Conservation (phyloP, 2,113 vertebrate species). For the Polyodon spathula region DNA sequence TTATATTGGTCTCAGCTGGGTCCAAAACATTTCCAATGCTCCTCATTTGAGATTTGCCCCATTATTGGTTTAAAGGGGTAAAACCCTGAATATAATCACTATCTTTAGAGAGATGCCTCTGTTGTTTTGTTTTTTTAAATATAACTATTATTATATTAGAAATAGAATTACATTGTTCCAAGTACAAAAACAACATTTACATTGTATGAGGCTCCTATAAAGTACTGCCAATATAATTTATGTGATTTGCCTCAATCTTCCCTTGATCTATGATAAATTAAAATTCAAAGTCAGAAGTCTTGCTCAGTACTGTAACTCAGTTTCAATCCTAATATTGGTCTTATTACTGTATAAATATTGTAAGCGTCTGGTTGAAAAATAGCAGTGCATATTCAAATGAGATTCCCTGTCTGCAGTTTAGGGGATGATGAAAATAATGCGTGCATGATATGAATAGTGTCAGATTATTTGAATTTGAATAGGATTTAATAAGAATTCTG, state of each 20-base stretch:
- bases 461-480: slow-evolving; percentile 19
- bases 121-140: too few relatives aligned
- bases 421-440: slow-evolving; percentile 21
- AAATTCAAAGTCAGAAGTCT: slow-evolving; percentile 46
- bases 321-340: slow-evolving; percentile 48
- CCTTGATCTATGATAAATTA: slow-evolving; percentile 59
- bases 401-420: slow-evolving; percentile 31
- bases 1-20: too few relatives aligned
- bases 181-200: slow-evolving; percentile 9
- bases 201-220: slow-evolving; percentile 31
- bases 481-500: slow-evolving; percentile 32
- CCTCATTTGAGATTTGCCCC: too few relatives aligned
- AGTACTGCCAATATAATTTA: slow-evolving; percentile 42
- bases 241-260: slow-evolving; percentile 43
- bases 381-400: slow-evolving; percentile 28
- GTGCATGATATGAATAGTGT: neutral
- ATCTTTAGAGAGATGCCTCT: too few relatives aligned
- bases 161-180: slow-evolving; percentile 7
- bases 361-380: slow-evolving; percentile 35
- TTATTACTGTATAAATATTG: slow-evolving; percentile 45
- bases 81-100: too few relatives aligned
- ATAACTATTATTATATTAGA: slow-evolving; percentile 2
- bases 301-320: slow-evolving; percentile 42
- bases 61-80: too few relatives aligned
- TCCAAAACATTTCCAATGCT: too few relatives aligned